Conservation (phyloP, 1,140 invertebrate species). For the Bombus sylvicola region DNA sequence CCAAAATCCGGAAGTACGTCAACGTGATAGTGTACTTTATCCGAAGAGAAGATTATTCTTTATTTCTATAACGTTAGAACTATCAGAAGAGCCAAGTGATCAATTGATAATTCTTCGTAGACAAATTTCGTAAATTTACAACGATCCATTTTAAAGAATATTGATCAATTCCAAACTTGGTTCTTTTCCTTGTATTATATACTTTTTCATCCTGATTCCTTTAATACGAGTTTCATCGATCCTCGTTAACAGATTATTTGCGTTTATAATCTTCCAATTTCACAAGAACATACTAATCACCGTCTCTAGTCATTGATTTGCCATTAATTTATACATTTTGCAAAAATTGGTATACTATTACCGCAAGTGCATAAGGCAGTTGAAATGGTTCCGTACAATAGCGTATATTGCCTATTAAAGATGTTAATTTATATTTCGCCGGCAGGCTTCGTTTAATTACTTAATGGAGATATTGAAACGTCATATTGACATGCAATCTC, state of each 20-base stretch:
- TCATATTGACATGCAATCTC: neutral
- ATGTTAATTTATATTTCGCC: neutral
- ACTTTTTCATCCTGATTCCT: neutral
- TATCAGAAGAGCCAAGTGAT: fast-evolving
- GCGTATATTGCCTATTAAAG: neutral
- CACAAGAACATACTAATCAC: no score
- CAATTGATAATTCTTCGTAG: no score
- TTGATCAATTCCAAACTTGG: no score
- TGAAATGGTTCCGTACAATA: no score
- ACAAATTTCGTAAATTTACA: neutral
- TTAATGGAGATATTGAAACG: neutral
- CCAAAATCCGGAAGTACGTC: neutral
- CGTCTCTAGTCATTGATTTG: no score
- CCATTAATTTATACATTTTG: no score
- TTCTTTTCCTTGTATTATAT: neutral
- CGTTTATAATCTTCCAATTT: no score
- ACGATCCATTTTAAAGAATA: no score
- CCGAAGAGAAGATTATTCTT: neutral
- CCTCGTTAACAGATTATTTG: neutral
- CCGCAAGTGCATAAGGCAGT: no score
- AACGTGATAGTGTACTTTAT: neutral
- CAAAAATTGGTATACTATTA: no score
- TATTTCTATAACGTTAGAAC: no score
- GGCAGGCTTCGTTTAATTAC: neutral
- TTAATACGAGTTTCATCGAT: neutral